These are phyloP conservation scores for Denticeps clupeoides DNA, from an alignment of 2,797 vertebrate genomes.

Conservation along the genomic window DNA sequence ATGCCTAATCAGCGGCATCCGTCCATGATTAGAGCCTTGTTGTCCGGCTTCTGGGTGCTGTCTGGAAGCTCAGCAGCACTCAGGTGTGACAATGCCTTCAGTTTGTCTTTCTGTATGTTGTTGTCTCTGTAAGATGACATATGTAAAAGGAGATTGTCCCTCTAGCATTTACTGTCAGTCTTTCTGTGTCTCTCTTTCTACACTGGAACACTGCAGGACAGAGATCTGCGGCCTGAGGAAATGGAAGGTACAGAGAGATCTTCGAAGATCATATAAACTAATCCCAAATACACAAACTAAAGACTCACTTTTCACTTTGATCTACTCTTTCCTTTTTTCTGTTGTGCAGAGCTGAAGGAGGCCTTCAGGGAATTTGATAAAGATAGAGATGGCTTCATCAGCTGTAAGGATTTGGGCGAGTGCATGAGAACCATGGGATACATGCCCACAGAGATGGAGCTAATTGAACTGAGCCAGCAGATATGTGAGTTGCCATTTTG, in stretches of 20 bases:
- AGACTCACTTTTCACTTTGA: background rate
- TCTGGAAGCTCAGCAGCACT: too few species aligned
- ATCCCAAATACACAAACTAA: background rate
- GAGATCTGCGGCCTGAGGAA: constrained; percentile 67
- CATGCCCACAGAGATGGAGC: constrained; percentile 98
- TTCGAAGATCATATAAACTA: background rate
- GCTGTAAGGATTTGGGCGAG: constrained; percentile 87
- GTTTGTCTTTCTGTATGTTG: background rate
- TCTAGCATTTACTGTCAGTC: constrained; percentile 8
- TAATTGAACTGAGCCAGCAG: constrained; percentile 93
- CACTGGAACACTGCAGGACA: constrained; percentile 46
- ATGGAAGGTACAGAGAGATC: constrained; percentile 59
- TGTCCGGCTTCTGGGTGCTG: too few species aligned
- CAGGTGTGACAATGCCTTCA: too few species aligned
- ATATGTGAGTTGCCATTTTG: constrained; percentile 81
- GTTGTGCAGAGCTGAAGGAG: constrained; percentile 73
- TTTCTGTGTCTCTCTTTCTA: constrained; percentile 23
- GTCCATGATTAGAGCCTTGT: too few species aligned
- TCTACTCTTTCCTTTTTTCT: background rate
- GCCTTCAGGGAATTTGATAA: constrained; percentile 92
- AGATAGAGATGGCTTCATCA: constrained; percentile 86
- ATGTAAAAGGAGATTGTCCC: background rate
- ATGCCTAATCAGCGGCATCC: too few species aligned
- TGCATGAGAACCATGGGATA: constrained; percentile 98
- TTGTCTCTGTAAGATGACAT: constrained; percentile 9